Evolutionary conservation across 2,888 invertebrate species (phyloP), one percentile per base, ranked within the genome.

Genomic region (Tiliacea citrago): DNA sequence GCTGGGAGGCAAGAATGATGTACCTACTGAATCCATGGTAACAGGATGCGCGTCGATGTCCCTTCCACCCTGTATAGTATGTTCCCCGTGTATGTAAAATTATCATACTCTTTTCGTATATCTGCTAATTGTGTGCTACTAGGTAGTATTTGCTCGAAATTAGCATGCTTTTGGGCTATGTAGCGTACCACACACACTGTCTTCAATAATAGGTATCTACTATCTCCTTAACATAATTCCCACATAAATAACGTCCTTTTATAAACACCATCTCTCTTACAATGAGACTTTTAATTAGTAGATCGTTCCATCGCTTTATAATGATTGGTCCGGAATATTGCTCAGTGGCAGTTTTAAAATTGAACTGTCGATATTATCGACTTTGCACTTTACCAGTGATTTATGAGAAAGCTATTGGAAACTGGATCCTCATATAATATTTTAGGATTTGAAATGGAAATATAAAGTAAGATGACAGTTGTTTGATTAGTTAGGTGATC

Each of bases 321-420:
- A 77, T 60, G 71, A 58, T 47, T 75, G 62, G 18, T 53, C 16
- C 57, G 62, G 35, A 77, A 78, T 75, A 84, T 73, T 51, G 75
- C 74, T 57, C 58, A 53, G 55, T 74, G 65, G 82, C 85, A 73
- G 49, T 85, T 83, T 84, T 78, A 74, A 85, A 83, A 88, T 85
- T 75, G 82, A 80, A 82, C 80, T 82, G 87, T 77, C 83, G 63
- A 73, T 73, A 69, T 45, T 55, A 77, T 81, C 78, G 77, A 62
- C 12, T 78, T 72, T 73, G 66, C 79, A 74, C 74, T 88, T 75
- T 55, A 47, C 45, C 13, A 68, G 49, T 83, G 83, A 86, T 85
- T 82, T 77, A 88, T 83, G 82, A 65, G 70, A 68, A 81, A 67
- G 53, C 76, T 35, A 67, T 80, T 75, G 61, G 53, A 58, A 70